Conservation (phyloP, 2,113 vertebrate species). For the Arothron firmamentum region DNA sequence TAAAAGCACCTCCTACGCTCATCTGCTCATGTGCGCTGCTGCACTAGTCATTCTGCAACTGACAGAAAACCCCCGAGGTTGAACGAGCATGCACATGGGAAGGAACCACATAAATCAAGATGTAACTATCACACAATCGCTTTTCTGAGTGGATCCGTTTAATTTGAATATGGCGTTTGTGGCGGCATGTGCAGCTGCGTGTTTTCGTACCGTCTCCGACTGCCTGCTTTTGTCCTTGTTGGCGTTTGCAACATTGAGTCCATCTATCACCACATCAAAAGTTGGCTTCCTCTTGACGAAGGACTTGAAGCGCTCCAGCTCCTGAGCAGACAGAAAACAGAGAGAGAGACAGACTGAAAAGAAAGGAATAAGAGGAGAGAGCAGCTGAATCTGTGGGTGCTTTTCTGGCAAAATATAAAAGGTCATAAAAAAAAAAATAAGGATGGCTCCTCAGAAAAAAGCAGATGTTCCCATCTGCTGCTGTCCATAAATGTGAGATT, state of each 20-base stretch:
- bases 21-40: neutral
- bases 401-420: neutral
- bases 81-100: slow-evolving; percentile 19
- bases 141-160: too few species aligned
- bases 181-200: too few species aligned
- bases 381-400: too few species aligned
- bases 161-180: too few species aligned
- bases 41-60: slow-evolving; percentile 45
- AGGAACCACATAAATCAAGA: neutral
- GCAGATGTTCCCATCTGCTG: too few species aligned
- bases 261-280: slow-evolving; percentile 91
- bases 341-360: slow-evolving; percentile 1
- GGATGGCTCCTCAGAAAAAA: too few species aligned
- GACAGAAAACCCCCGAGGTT: slow-evolving; percentile 40
- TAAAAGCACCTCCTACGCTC: slow-evolving; percentile 21
- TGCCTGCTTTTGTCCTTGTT: slow-evolving; percentile 61
- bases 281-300: slow-evolving; percentile 80
- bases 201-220: slow-evolving; percentile 77
- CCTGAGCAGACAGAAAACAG: slow-evolving; percentile 69
- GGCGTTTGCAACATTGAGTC: slow-evolving; percentile 86
- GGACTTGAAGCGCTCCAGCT: slow-evolving; percentile 82
- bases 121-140: too few species aligned
- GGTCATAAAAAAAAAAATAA: neutral
- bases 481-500: too few species aligned
- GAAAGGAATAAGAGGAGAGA: neutral